Base-by-base conservation (phyloP, 2,797 vertebrate species). In the Anableps anableps region DNA sequence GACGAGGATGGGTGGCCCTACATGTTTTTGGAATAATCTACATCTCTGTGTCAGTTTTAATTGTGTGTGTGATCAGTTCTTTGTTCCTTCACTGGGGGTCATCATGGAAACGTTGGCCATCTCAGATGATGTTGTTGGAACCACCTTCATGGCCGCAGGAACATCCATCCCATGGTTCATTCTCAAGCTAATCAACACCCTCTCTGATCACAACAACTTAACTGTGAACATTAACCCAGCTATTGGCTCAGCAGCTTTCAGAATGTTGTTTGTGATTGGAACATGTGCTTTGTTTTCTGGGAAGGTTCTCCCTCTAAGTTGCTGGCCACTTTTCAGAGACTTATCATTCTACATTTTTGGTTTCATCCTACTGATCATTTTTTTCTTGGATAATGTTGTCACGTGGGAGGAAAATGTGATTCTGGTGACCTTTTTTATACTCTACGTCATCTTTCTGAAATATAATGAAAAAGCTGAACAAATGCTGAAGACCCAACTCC, bases 311-410 rank as follows among this genome's bases (percentile, higher is more conserved):
- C 93, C 96, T 86, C 96, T 99, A 66, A 99, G 97, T 55, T 98
- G 97, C 97, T 99, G 98, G 98, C 98, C 98, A 43, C 95, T 99
- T 73, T 99, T 99, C 93, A 96, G 98, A 81, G 98, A 99, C 11
- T 96, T 99, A 72, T 98, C 98, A 13, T 99, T 99, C 95, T 99
- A 99, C 94, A 98, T 98, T 82, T 31, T 98, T 72, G 97, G 96
- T 93, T 96, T 99, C 88, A 94, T 98, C 81, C 93, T 99, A 93
- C 97, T 99, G 91, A 99, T 99, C 85, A 78, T 98, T 85, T 99
- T 99, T 95, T 99, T 99, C 94, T 88, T 98, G 96, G 98, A 99
- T 90, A 98, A 97, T 87, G 91, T 97, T 82, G 98, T 99, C 82
- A 88, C 96, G 89, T 99, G 98, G 97, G 99, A 97, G 97, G 98